Base-by-base conservation (phyloP, 2,888 invertebrate genomes). In the Tineola bisselliella region DNA sequence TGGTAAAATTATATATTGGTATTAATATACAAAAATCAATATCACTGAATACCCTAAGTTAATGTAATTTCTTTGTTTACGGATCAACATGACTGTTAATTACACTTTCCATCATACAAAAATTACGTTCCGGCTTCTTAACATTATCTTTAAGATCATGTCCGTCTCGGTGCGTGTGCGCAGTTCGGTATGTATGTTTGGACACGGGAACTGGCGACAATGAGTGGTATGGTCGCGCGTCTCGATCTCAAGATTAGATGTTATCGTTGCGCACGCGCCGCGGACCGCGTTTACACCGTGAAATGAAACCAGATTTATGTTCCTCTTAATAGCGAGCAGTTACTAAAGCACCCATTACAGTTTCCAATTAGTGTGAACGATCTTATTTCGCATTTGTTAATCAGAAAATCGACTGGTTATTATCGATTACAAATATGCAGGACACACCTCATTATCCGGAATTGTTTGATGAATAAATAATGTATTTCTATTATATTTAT, bases 141-240 rank as follows among this genome's bases (percentile, higher is more conserved):
- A 8, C 48, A 13, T 25, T 54, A 54, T 54, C 18, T 25, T 3
- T 54, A 5, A 25, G 54, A 25, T 18, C 54, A 6, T 48, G 25
- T 54, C 54, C 54, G 54, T 54, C 54, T 54, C 54, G 54, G 19
- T 18, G 54, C 54, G 54, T 54, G 54, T 25, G 54, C 25, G 12
- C 25, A 18, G 54, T 8, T 15, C 48, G 48, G 15, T 38, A 38
- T 18, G 48, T 48, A 70, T 81, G 79, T 81, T 81, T 81, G 75
- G 79, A 81, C 80, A 78, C 72, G 76, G 71, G 69, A 63, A 64
- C 63, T 77, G 70, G 69, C 75, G 77, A 79, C 77, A 76, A 76
- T 71, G 75, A 71, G 73, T 64, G 64, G 71, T 73, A 71, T 73
- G 76, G 79, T 76, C 69, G 65, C 73, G 76, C 79, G 79, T 33